phyloP scores from a whole-genome alignment of 2,888 invertebrate genomes.

The Microplitis manilae region DNA sequence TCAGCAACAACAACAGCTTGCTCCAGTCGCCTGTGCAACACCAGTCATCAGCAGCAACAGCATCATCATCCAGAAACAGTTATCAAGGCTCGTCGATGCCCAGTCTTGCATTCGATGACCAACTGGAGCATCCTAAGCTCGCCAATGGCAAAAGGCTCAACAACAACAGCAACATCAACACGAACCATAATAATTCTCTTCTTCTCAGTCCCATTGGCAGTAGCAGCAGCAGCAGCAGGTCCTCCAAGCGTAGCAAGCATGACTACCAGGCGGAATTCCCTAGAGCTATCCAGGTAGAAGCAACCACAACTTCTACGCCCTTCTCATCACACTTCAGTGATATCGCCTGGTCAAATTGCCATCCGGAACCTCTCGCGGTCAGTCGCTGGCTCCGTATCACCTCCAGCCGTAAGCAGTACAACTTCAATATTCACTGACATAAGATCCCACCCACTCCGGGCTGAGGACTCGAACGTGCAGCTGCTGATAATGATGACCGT shows the following conservation, averaged over 20 bases:
- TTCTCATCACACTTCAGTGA: constrained; percentile 65
- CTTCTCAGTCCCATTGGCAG: constrained; percentile 53
- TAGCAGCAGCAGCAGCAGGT: constrained; percentile 2
- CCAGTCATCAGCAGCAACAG: neutral
- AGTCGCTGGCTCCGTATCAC: constrained; percentile 69
- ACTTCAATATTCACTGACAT: constrained; percentile 72
- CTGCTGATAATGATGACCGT: constrained; percentile 33
- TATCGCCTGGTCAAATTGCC: constrained; percentile 69
- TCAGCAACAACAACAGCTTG: constrained; percentile 48
- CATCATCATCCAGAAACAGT: neutral
- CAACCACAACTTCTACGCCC: constrained; percentile 65
- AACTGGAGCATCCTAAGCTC: constrained; percentile 53
- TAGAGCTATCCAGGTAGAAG: constrained; percentile 65
- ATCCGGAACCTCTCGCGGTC: constrained; percentile 70
- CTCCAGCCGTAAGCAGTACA: constrained; percentile 70
- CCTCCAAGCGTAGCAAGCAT: constrained; percentile 59
- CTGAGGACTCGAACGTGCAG: constrained; percentile 59
- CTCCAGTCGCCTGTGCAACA: constrained; percentile 55
- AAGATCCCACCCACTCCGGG: constrained; percentile 71
- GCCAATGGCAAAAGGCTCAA: constrained; percentile 64
- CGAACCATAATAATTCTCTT: constrained; percentile 18
- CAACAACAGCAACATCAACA: constrained; percentile 50
- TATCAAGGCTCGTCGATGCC: constrained; percentile 58
- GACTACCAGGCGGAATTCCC: constrained; percentile 62
- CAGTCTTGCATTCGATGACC: constrained; percentile 60